A percentile compares a stretch with the other conserved stretches of the same genome.
Evolutionary conservation across 2,113 vertebrate species (phyloP).

Genomic region (Tachysurus fulvidraco): DNA sequence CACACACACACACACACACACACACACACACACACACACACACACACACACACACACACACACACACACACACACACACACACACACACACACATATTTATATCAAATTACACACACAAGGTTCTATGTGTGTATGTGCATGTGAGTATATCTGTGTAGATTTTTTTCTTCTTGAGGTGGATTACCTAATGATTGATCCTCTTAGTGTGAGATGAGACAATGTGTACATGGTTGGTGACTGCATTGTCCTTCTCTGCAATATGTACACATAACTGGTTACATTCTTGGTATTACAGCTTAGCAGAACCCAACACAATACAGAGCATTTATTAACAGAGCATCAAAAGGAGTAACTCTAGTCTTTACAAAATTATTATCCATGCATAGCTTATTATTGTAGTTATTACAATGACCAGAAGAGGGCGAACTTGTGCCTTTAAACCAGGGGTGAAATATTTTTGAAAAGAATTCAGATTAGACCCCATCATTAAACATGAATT

Average conservation of each 20-base stretch:
- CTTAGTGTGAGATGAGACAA: conserved; percentile 65
- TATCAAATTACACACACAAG: neutral
- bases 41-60: no score
- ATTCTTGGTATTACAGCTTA: neutral
- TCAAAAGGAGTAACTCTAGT: neutral
- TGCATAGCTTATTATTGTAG: neutral
- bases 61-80: neutral
- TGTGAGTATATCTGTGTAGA: neutral
- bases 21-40: no score
- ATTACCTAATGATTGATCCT: conserved; percentile 67
- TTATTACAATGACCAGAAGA: conserved; percentile 28
- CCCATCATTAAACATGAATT: neutral
- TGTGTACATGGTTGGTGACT: conserved; percentile 38
- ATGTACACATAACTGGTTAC: neutral
- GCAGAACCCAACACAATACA: neutral
- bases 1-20: no score
- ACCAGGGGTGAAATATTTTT: neutral
- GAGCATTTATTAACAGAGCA: neutral
- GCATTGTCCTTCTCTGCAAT: neutral
- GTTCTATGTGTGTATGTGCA: neutral
- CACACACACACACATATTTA: neutral
- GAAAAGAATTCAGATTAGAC: neutral
- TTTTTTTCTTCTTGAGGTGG: conserved; percentile 56
- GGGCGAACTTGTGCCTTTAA: conserved; percentile 18
- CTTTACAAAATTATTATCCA: neutral